A percentile compares a stretch with the other conserved stretches of the same genome.
phyloP scores from a whole-genome alignment of 2,888 invertebrate genomes.

The Axea sp. region DNA sequence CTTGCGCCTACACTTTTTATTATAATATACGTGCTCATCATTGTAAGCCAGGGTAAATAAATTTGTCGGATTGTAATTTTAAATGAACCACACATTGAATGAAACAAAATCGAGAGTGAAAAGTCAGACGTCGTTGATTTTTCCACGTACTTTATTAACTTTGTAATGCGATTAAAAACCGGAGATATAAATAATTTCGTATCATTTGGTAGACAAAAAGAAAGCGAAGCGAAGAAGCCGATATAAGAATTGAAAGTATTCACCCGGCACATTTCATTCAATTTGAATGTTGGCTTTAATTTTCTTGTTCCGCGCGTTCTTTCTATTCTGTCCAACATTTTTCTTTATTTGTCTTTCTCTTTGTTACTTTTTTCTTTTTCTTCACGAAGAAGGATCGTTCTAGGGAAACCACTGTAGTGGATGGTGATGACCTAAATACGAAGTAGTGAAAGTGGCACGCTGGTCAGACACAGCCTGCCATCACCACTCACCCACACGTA shows the following conservation, averaged over 20 bases:
- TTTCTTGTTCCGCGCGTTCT: slow-evolving; percentile 48
- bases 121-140: slow-evolving; percentile 27
- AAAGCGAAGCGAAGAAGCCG: slow-evolving; percentile 41
- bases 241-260: slow-evolving; percentile 52
- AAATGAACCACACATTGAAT: slow-evolving; percentile 1
- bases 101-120: slow-evolving; percentile 44
- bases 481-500: slow-evolving; percentile 70
- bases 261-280: slow-evolving; percentile 36
- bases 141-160: slow-evolving; percentile 4
- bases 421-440: slow-evolving; percentile 78
- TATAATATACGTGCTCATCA: slow-evolving; percentile 7
- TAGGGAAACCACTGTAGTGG: slow-evolving; percentile 69
- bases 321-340: slow-evolving; percentile 39
- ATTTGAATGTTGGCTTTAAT: slow-evolving; percentile 58
- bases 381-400: slow-evolving; percentile 52
- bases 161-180: slow-evolving; percentile 15
- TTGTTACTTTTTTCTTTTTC: slow-evolving; percentile 49
- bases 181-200: slow-evolving; percentile 38
- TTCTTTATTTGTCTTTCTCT: slow-evolving; percentile 56
- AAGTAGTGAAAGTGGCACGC: slow-evolving; percentile 79
- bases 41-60: slow-evolving; percentile 11
- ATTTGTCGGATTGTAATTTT: slow-evolving; percentile 20
- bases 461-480: slow-evolving; percentile 76
- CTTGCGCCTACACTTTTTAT: slow-evolving; percentile 25
- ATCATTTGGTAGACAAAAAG: slow-evolving; percentile 53